Evolutionary conservation across 2,888 invertebrate genomes (phyloP), one percentile per base, ranked within the genome.

Genomic region (Rhyacophila evoluta): DNA sequence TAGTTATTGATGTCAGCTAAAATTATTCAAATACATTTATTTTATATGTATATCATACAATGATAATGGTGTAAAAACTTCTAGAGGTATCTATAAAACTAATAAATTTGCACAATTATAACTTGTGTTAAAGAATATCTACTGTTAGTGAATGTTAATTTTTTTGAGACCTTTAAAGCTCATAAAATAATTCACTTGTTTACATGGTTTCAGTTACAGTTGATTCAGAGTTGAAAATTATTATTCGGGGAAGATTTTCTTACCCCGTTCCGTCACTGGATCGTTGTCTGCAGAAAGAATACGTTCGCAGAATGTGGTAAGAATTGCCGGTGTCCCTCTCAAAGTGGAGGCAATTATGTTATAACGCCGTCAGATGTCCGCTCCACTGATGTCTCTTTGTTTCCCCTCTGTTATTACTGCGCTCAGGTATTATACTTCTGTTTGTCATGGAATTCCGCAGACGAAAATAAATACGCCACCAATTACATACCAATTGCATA

Each of bases 271-370:
- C 1, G 25, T 19, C 25, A 25, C 55, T 6, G 3, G 15, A 55
- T 1, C 15, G 55, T 55, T 55, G 19, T 55, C 10, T 55, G 55
- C 55, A 55, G 55, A 55, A 55, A 55, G 55, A 55, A 55, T 55
- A 55, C 55, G 55, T 55, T 55, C 10, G 41, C 38, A 70, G 69
- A 75, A 75, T 29, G 75, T 75, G 75, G 75, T 38, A 69, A 70
- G 75, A 76, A 71, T 76, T 41, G 36, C 76, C 71, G 71, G 67
- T 19, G 55, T 41, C 71, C 27, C 25, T 25, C 71, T 55, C 76
- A 38, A 19, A 74, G 73, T 76, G 69, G 76, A 67, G 73, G 74
- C 79, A 79, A 79, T 79, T 79, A 79, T 74, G 79, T 73, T 74
- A 67, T 79, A 76, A 39, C 70, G 75, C 39, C 28, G 38, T 55